phyloP scores from a whole-genome alignment of 2,888 invertebrate species.

The Ochropacha duplaris region DNA sequence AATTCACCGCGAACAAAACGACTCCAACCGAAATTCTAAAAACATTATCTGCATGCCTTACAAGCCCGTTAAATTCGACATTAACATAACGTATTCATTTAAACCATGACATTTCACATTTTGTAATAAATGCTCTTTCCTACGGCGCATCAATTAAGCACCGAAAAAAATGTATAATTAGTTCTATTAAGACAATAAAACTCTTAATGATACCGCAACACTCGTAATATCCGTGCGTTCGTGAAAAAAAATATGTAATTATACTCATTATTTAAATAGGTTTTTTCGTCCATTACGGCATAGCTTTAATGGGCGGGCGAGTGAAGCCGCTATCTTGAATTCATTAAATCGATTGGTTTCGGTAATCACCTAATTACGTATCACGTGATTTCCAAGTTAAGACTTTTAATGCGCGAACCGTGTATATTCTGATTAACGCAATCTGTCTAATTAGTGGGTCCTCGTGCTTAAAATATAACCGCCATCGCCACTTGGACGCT shows the following conservation, averaged over 20 bases:
- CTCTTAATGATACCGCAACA: constrained; percentile 82
- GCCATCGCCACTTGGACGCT: background rate
- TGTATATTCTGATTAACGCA: constrained; percentile 74
- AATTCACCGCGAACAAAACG: constrained; percentile 79
- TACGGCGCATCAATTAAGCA: constrained; percentile 79
- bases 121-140: constrained; percentile 80
- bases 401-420: constrained; percentile 80
- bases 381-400: constrained; percentile 72
- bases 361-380: constrained; percentile 81
- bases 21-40: constrained; percentile 48
- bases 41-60: constrained; percentile 68
- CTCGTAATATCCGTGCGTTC: constrained; percentile 77
- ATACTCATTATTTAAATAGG: constrained; percentile 82
- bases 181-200: constrained; percentile 83
- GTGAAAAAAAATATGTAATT: constrained; percentile 81
- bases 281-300: constrained; percentile 76
- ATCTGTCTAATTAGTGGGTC: constrained; percentile 38
- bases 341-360: constrained; percentile 82
- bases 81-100: constrained; percentile 81
- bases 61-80: constrained; percentile 72
- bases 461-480: background rate
- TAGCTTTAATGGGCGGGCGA: constrained; percentile 74
- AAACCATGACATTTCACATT: constrained; percentile 82
- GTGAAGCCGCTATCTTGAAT: constrained; percentile 75
- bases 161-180: constrained; percentile 83